Conservation (phyloP, 2,113 vertebrate species). For the Pogonocichla stellata region DNA sequence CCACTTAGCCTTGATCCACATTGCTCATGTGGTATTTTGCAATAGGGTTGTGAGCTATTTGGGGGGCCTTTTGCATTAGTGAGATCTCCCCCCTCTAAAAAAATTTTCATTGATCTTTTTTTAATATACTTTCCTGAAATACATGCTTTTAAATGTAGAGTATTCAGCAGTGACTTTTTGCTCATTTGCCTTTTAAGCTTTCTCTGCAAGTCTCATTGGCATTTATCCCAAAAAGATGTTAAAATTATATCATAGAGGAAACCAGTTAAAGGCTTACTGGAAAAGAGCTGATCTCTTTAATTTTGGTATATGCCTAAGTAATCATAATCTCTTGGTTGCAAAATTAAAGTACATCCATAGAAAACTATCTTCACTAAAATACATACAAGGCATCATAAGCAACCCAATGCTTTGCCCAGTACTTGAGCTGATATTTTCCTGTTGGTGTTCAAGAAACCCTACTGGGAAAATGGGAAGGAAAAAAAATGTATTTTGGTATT, state of each 20-base stretch:
- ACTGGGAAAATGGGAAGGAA: not conserved
- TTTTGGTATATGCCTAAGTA: not conserved
- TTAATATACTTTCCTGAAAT: not conserved
- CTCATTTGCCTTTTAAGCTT: not conserved
- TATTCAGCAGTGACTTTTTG: not conserved
- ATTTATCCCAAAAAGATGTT: not conserved
- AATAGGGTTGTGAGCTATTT: not conserved
- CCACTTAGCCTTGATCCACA: not conserved
- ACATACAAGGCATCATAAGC: not conserved
- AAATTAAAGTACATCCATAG: not conserved
- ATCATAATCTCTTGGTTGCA: not conserved
- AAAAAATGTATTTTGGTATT: not conserved
- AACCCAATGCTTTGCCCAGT: not conserved
- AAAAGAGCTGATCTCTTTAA: not conserved
- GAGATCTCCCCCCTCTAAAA: not conserved
- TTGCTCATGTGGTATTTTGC: not conserved
- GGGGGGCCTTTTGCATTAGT: not conserved
- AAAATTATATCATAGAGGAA: conserved; percentile 3
- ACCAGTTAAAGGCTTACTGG: conserved; percentile 11
- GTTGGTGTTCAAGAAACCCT: not conserved
- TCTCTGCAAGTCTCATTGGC: not conserved
- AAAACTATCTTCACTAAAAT: not conserved
- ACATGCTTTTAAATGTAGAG: not conserved
- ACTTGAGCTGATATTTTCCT: not conserved
- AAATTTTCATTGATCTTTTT: not conserved